Evolutionary conservation across 1,140 invertebrate species (phyloP), one percentile per base, ranked within the genome.

Genomic region (Thrips palmi): DNA sequence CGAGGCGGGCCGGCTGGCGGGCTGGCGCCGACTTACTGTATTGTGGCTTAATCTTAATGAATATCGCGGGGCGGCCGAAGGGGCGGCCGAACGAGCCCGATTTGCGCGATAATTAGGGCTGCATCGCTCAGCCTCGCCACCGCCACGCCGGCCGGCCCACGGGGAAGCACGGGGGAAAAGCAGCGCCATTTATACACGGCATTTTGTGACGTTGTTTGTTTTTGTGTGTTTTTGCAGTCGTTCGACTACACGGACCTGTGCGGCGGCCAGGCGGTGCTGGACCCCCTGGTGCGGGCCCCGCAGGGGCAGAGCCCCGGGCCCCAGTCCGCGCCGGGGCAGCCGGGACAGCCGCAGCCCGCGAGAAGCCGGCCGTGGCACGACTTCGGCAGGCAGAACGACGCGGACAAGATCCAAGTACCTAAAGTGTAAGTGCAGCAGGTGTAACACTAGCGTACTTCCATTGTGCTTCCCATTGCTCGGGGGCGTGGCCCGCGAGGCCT

Each of bases 381-480:
- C 58, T 91, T 89, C 57, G 83, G 84, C 17, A 64, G 86, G 44
- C 85, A 88, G 53, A 86, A 85, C 52, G 85, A 92, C 57, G 80
- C 82, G 36, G 87, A 91, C 59, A 92, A 92, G 70, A 87, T 93
- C 48, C 85, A 92, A 66, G 94, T 94, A 69, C 83, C 87, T 58
- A 96, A 94, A 82, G 67, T 92, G 88, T 94, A 67, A 87, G 86
- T 83, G 54, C 29, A n/a, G n/a, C n/a, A n/a, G n/a, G n/a, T n/a
- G n/a, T n/a, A n/a, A n/a, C n/a, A n/a, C n/a, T n/a, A n/a, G n/a
- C n/a, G n/a, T n/a, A n/a, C n/a, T n/a, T n/a, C n/a, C n/a, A n/a
- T n/a, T n/a, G n/a, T n/a, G n/a, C n/a, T n/a, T n/a, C n/a, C n/a
- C n/a, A n/a, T n/a, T n/a, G n/a, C n/a, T n/a, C n/a, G n/a, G n/a